Base-by-base conservation (phyloP, 2,888 invertebrate genomes). In the Melanargia galathea region DNA sequence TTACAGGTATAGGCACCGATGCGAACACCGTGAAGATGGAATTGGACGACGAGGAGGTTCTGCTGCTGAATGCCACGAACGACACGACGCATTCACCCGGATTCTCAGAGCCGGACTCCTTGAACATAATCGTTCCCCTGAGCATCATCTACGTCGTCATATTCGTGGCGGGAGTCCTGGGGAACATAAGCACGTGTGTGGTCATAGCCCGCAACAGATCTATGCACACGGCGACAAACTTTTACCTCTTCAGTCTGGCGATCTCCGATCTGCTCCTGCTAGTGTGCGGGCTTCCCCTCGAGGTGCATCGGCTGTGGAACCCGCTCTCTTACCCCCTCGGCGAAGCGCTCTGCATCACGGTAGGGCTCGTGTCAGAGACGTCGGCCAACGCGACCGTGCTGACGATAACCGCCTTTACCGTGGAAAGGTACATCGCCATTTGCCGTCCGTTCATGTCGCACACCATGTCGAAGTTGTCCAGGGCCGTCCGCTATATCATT, bases 351-450 rank as follows among this genome's bases (percentile, higher is more conserved):
- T 97, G 97, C 83, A 92, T 96, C 11, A 84, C 95, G 11, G 90
- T 94, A 69, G 95, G 95, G 7, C 92, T 97, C 55, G 94, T 96
- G 0, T 96, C 97, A 0, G 97, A 97, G 84, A 96, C 96, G n/a
- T 95, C 96, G 0, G 95, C 95, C 20, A 96, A 96, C 78, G 96
- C 96, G 0, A 97, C 97, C 0, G 97, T 97, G 1, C 84, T 96
- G 67, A 96, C 95, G 11, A 97, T 97, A 75, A 96, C 97, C 0
- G 96, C 97, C 2, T 97, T 97, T 82, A 97, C 96, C 0, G 94
- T 97, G 13, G 97, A 98, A 82, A 92, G 97, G 67, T 98, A 97
- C 80, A 94, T 97, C 40, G 97, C 97, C 5, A 97, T 97, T 73
- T 97, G 96, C 76, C 95, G 96, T 77, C 97, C 97, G 0, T 96